Percentiles rank a stretch among this genome's conserved stretches.
Evolutionary conservation across 2,113 vertebrate genomes (phyloP).

Genomic region (Ceyx cyanopectus): DNA sequence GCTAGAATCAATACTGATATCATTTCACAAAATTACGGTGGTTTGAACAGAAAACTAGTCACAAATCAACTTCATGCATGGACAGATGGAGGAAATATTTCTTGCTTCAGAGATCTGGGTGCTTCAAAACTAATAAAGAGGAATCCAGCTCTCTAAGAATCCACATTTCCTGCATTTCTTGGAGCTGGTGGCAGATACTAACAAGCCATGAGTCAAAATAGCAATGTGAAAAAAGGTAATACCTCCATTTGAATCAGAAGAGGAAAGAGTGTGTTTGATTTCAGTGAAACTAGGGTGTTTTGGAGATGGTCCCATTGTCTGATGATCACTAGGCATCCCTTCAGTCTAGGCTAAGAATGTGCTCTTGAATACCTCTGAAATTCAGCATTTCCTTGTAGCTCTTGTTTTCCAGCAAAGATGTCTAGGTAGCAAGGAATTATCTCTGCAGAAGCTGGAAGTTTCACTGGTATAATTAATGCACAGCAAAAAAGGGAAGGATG

Average conservation of each 20-base stretch:
- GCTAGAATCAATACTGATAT: slow-evolving; percentile 87
- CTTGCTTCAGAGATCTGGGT: background rate
- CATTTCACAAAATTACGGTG: slow-evolving; percentile 87
- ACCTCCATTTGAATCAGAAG: background rate
- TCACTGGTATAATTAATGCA: background rate
- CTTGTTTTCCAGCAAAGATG: background rate
- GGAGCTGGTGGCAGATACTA: background rate
- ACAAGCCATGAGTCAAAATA: background rate
- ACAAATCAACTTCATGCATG: slow-evolving; percentile 77
- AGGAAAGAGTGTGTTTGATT: background rate
- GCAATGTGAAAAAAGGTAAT: background rate
- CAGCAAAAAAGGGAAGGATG: background rate
- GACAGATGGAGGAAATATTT: slow-evolving; percentile 56
- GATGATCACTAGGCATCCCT: background rate
- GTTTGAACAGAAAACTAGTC: slow-evolving; percentile 79
- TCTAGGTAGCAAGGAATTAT: background rate
- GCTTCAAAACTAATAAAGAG: background rate
- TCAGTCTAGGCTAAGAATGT: background rate
- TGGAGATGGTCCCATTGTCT: background rate
- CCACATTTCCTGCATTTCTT: background rate
- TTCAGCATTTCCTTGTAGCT: background rate
- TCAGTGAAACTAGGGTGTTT: background rate
- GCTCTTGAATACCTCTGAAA: background rate
- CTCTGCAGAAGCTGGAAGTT: background rate
- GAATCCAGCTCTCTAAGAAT: background rate